Evolutionary conservation across 2,113 vertebrate species (phyloP).

Genomic region (Salminus brasiliensis): DNA sequence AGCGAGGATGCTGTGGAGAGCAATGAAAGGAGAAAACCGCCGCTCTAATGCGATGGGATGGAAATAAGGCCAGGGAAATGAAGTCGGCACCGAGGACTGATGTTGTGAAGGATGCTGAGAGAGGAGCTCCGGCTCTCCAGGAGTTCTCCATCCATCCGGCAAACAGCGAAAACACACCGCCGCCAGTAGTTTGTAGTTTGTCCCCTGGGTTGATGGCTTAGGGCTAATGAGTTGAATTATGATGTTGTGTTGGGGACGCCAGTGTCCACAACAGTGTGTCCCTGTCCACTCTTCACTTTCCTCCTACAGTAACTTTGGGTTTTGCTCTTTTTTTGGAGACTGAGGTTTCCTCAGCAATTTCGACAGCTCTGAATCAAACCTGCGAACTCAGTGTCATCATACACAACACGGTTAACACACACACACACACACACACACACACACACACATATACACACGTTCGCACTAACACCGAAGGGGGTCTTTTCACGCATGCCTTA

Average conservation of each 20-base stretch:
- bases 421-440: slow-evolving; percentile 4
- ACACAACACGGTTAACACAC: neutral
- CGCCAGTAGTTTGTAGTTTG: neutral
- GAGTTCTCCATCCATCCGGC: neutral
- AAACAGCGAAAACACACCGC: neutral
- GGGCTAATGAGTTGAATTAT: neutral
- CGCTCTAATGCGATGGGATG: neutral
- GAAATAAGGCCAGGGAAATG: neutral
- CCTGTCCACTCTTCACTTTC: neutral
- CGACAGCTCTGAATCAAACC: neutral
- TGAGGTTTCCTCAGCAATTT: neutral
- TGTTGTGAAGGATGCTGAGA: neutral
- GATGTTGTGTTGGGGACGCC: neutral
- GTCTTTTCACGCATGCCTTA: neutral
- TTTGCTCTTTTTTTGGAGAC: neutral
- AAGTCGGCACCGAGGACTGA: neutral
- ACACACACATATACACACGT: neutral
- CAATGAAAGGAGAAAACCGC: slow-evolving; percentile 17
- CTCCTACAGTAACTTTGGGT: too few relatives aligned
- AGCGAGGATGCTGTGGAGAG: neutral
- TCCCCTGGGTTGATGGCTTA: neutral
- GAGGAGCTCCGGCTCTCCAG: neutral
- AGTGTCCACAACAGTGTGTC: neutral
- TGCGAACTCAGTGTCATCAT: neutral
- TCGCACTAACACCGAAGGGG: neutral